Base-by-base conservation (phyloP, 2,113 vertebrate species). In the Sialia sialis region DNA sequence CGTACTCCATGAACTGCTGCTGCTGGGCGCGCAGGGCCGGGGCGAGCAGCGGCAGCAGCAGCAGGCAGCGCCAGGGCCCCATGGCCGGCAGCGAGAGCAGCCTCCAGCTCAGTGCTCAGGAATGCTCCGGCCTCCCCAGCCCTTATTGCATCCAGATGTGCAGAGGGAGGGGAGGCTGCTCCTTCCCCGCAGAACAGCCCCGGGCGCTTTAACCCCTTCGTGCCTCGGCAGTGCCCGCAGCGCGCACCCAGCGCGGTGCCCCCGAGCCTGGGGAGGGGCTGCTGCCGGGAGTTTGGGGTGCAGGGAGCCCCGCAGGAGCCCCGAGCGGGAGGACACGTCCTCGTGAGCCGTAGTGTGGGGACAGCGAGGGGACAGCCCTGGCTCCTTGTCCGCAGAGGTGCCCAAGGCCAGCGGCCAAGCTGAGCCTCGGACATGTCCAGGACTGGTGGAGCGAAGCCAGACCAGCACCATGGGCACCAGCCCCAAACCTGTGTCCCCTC, bases 101-200 rank as follows among this genome's bases (percentile, higher is more conserved):
- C 92, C 86, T 96, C 96, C 96, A 96, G 78, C 97, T 98, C 98
- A 98, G 96, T 68, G 93, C 97, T 98, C 95, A 97, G 98, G 98
- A 98, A 98, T 98, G 98, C 96, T 95, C 97, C 66, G 78, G 95
- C 90, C 97, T 92, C 88, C 58, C 66, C 8, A 48, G 93, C 90
- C 30, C 52, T 97, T 91, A 98, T 98, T 94, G 97, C 96, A 97
- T 95, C 97, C 98, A 98, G 98, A 98, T 98, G 98, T 97, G 93
- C 3, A 2, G 73, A 69, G 59, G 59, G 82, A 81, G 89, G 83
- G 74, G 92, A 93, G 55, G 97, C 92, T 81, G 94, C 67, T 87
- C 77, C 82, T 39, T 90, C 89, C 88, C 79, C 38, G 4, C 9
- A 60, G 75, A 7, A 92, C 95, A 73, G 91, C 86, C 63, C 49